Conservation (phyloP, 2,888 invertebrate genomes). For the Mongoloraphidia duomilia region DNA sequence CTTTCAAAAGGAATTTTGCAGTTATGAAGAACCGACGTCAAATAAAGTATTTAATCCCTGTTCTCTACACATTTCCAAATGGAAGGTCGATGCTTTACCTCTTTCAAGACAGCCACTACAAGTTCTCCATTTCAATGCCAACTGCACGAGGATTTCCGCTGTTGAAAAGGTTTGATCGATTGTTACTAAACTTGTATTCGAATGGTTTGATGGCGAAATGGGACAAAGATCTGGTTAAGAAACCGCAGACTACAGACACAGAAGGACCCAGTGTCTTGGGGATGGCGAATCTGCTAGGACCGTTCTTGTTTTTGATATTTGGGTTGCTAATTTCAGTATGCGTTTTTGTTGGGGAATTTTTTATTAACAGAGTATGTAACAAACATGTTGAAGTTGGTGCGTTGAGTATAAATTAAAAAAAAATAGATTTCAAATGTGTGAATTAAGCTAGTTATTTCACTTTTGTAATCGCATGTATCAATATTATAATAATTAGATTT, state of each 20-base stretch:
- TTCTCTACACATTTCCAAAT: conserved; percentile 1
- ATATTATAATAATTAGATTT: no score
- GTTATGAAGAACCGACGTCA: background rate
- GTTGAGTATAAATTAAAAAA: no score
- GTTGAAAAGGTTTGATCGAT: background rate
- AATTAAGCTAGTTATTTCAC: no score
- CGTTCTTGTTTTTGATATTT: no score
- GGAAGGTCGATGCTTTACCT: background rate
- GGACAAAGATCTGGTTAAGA: background rate
- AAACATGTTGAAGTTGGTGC: no score
- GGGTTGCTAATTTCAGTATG: no score
- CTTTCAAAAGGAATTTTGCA: conserved; percentile 1
- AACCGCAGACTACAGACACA: background rate
- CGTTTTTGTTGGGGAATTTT: no score
- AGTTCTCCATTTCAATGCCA: background rate
- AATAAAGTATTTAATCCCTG: background rate
- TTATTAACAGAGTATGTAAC: no score
- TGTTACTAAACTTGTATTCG: background rate
- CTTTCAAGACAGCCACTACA: background rate
- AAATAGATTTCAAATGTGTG: no score
- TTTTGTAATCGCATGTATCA: no score
- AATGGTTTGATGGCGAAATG: conserved; percentile 1
- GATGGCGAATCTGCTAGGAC: no score
- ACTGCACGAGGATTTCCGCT: background rate
- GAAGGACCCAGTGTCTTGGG: no score